Conservation (phyloP, 2,888 invertebrate species). For the Periphyllus acericola region DNA sequence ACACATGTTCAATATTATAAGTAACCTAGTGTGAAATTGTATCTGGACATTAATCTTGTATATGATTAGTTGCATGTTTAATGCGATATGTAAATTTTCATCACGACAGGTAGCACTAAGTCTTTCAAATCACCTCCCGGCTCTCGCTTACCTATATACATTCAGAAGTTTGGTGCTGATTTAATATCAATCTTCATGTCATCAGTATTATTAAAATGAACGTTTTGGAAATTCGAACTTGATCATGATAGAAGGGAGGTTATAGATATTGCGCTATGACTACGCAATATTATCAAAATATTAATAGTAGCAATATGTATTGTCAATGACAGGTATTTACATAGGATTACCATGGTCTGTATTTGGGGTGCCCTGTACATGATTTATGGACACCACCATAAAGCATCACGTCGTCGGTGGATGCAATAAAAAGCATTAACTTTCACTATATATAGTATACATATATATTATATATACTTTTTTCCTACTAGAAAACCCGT, state of each 20-base stretch:
- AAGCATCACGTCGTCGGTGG: constrained; percentile 52
- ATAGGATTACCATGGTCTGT: constrained; percentile 56
- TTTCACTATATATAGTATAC: constrained; percentile 9
- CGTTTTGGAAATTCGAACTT: neutral
- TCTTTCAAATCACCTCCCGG: neutral
- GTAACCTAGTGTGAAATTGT: neutral
- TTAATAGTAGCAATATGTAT: constrained; percentile 57
- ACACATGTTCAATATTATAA: neutral
- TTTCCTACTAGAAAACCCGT: constrained; percentile 38
- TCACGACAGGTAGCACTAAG: neutral
- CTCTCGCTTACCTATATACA: neutral
- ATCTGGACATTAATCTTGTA: constrained; percentile 10
- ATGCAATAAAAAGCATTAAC: constrained; percentile 59
- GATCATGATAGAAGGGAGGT: neutral
- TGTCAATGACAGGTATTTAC: constrained; percentile 61
- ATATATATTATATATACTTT: constrained; percentile 27
- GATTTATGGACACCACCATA: constrained; percentile 52
- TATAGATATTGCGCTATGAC: neutral
- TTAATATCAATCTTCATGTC: constrained; percentile 44
- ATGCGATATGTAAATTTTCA: constrained; percentile 20
- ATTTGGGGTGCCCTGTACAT: constrained; percentile 46
- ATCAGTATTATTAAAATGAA: constrained; percentile 10
- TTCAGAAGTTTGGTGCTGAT: neutral
- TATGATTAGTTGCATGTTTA: constrained; percentile 7
- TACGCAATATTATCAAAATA: constrained; percentile 49